Percentiles rank a stretch among this genome's conserved stretches.
Conservation (phyloP, 2,797 vertebrate species). For the Brachymystax lenok region DNA sequence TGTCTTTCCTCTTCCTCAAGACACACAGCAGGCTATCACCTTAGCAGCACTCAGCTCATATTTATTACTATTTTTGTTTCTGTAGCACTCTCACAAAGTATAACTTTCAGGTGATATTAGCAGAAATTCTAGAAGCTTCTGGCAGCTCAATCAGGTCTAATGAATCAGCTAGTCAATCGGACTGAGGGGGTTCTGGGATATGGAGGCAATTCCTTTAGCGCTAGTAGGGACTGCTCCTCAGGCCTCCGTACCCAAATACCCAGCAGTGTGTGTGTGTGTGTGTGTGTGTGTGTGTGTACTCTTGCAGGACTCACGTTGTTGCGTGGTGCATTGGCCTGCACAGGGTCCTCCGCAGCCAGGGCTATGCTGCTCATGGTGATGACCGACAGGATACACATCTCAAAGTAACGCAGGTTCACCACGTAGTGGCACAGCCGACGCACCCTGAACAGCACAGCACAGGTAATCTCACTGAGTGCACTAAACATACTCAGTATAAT, state of each 20-base stretch:
- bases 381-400: constrained; percentile 96
- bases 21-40: not conserved
- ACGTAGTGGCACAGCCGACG: constrained; percentile 93
- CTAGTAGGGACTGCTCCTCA: not conserved
- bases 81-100: not conserved
- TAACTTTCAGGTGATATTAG: constrained; percentile 18
- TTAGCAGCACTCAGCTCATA: not conserved
- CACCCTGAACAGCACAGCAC: constrained; percentile 74
- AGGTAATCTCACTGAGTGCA: constrained; percentile 7
- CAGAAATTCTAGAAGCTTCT: constrained; percentile 14
- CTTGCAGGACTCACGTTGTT: constrained; percentile 86
- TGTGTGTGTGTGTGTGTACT: constrained; percentile 16
- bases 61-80: too few species aligned
- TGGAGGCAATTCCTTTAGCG: not conserved
- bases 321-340: constrained; percentile 83
- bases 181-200: constrained; percentile 1
- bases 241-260: not conserved
- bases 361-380: constrained; percentile 98
- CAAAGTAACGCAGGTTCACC: constrained; percentile 94
- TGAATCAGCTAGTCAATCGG: constrained; percentile 29
- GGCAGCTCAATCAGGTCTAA: constrained; percentile 18
- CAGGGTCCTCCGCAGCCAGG: constrained; percentile 93
- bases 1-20: constrained; percentile 15
- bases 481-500: too few species aligned
- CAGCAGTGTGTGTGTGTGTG: constrained; percentile 10